Percentiles rank a stretch among this genome's conserved stretches.
Conservation (phyloP, 2,113 vertebrate genomes). For the Gadus chalcogrammus region DNA sequence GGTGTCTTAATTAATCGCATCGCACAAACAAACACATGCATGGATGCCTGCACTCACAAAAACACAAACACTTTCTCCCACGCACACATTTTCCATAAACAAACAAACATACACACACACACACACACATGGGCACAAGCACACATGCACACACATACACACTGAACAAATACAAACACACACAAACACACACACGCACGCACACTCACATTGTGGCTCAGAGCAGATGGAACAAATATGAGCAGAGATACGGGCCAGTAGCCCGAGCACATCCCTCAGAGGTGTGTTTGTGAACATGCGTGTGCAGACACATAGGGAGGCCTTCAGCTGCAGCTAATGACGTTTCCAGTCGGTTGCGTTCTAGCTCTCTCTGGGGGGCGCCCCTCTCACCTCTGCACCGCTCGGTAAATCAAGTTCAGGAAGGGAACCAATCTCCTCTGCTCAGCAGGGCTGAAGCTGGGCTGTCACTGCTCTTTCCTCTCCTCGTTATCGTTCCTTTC, state of each 20-base stretch:
- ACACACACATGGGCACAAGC: background rate
- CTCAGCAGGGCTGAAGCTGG: too few relatives aligned
- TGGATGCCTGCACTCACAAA: background rate
- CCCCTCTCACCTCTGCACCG: too few relatives aligned
- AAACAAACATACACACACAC: slow-evolving; percentile 6
- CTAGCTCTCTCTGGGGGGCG: too few relatives aligned
- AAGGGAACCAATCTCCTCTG: too few relatives aligned
- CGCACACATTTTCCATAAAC: background rate
- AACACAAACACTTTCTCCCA: background rate
- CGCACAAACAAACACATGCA: background rate
- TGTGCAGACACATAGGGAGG: too few relatives aligned
- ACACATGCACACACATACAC: slow-evolving; percentile 11
- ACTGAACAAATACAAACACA: background rate
- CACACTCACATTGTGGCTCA: slow-evolving; percentile 22
- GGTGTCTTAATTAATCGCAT: slow-evolving; percentile 24
- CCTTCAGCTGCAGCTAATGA: too few relatives aligned
- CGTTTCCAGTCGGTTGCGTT: too few relatives aligned
- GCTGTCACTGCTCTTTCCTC: too few relatives aligned
- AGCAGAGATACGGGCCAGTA: background rate
- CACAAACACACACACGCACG: slow-evolving; percentile 3
- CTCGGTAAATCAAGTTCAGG: too few relatives aligned
- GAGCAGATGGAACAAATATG: slow-evolving; percentile 47
- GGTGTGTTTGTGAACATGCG: slow-evolving; percentile 7
- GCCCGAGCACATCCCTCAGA: slow-evolving; percentile 15
- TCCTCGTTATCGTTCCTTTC: too few relatives aligned